Base-by-base conservation (phyloP, 2,113 vertebrate species). In the Clarias macrocephalus region DNA sequence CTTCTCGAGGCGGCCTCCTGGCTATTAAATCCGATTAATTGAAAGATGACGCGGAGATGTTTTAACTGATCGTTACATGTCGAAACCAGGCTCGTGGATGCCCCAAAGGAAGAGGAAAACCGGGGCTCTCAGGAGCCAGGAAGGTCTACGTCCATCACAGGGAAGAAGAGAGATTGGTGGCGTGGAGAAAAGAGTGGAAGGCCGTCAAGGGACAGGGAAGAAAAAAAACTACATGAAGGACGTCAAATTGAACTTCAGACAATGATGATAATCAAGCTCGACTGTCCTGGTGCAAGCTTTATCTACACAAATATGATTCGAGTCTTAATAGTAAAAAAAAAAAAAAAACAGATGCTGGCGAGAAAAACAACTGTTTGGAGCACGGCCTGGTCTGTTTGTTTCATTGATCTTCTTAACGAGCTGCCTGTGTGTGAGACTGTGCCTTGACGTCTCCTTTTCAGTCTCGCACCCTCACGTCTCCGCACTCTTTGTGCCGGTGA, bases 31-130 rank as follows among this genome's bases (percentile, higher is more conserved):
- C 23, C 60, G 68, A 72, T 76, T 82, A 48, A 85, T 33, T 1
- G 79, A 21, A 54, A 52, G 56, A 83, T 33, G 60, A 33, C 28
- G 0, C 19, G 21, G 59, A 62, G 68, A 10, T 2, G 72, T 87
- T 87, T 80, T 59, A 82, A 85, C 85, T 82, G 82, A 84, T 52
- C 84, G 62, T 87, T 66, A 56, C 48, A 85, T 82, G 25, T 28
- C 37, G 57, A 33, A 73, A 84, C 19, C 4, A 60, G 33, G 59
- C 79, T 80, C 19, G 42, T 33, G 6, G 7, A 88, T 33, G 65
- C 75, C 79, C 82, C 57, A 11, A 56, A 75, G 83, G 68, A 81
- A 60, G 19, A 65, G 54, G 62, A 11, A 48, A 59, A 15, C 33
- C 9, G 21, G 25, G 84, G 9, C 23, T 54, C 25, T 33, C 21